These are phyloP conservation scores for Drosophila pachea DNA, from an alignment of 1,140 invertebrate species.

Conservation along the genomic window DNA sequence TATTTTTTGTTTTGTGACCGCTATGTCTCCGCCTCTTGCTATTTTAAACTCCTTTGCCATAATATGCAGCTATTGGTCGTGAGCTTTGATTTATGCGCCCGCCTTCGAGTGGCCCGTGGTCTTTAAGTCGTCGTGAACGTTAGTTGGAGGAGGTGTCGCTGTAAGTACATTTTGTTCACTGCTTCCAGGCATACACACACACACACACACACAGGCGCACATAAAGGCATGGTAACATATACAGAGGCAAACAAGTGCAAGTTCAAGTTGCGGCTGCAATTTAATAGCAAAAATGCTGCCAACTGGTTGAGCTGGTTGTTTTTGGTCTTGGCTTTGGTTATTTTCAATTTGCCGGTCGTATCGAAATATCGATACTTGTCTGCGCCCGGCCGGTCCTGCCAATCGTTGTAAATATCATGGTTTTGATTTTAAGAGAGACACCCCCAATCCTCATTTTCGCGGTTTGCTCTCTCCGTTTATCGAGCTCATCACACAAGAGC, in stretches of 20 bases:
- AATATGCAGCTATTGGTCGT: conserved; percentile 30
- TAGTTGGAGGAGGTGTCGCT: conserved; percentile 40
- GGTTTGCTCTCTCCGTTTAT: neutral
- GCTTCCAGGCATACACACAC: conserved; percentile 8
- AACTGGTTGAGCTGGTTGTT: conserved; percentile 52
- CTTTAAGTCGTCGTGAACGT: conserved; percentile 36
- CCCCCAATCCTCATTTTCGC: neutral
- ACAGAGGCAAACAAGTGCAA: conserved; percentile 29
- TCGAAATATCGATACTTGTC: conserved; percentile 33
- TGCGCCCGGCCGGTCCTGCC: conserved; percentile 11
- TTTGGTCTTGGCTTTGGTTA: neutral
- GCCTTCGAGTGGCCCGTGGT: conserved; percentile 39
- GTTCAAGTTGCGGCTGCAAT: conserved; percentile 36
- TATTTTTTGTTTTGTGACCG: neutral
- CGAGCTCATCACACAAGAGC: conserved; percentile 31
- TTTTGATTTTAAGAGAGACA: conserved; percentile 11
- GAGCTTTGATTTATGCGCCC: conserved; percentile 56
- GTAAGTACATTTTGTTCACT: conserved; percentile 36
- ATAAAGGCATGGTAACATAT: neutral
- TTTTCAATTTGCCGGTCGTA: conserved; percentile 25
- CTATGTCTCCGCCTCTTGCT: conserved; percentile 1
- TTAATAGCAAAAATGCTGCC: conserved; percentile 9
- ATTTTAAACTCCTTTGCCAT: conserved; percentile 1
- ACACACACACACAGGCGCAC: conserved; percentile 7
- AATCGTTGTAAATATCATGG: conserved; percentile 38